Base-by-base conservation (phyloP, 1,140 invertebrate species). In the Anadara kagoshimensis region DNA sequence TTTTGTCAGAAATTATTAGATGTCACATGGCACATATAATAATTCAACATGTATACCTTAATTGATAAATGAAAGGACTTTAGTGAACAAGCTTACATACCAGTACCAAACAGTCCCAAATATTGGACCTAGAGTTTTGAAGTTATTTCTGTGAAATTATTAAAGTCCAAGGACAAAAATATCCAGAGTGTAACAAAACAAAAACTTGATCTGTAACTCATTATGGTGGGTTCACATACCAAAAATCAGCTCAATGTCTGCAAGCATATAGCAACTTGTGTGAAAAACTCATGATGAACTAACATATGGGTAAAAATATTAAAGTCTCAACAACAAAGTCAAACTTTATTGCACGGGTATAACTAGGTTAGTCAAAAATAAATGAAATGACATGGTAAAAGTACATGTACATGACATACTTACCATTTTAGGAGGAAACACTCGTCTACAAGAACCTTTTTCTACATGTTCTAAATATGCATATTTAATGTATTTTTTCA, bases 381-480 rank as follows among this genome's bases (percentile, higher is more conserved):
- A n/a, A n/a, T n/a, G n/a, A n/a, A n/a, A n/a, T n/a, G n/a, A n/a
- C n/a, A n/a, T n/a, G n/a, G n/a, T n/a, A n/a, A n/a, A n/a, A n/a
- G n/a, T n/a, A n/a, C 29, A 36, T 7, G 7, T 36, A 36, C 29
- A 36, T 36, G 29, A n/a, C n/a, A n/a, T 36, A 58, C 80, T 91
- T 91, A 95, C 94, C 91, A 94, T 93, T 51, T 64, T 64, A 26
- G 92, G 93, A 0, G 96, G 96, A 82, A 95, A 93, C 24, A 98
- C 90, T 81, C 96, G 91, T 85, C 93, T 93, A 86, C 93, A 96
- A 76, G 94, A 93, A 66, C 93, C 93, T 82, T 92, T 92, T 84
- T 94, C 93, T 1, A 94, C 86, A 86, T 96, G 94, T 83, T 98
- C 96, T 47, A 91, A 89, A 84, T 95, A 94, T 0, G 95, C 94